Conservation (phyloP, 2,113 vertebrate species). For the Pantherophis guttatus region DNA sequence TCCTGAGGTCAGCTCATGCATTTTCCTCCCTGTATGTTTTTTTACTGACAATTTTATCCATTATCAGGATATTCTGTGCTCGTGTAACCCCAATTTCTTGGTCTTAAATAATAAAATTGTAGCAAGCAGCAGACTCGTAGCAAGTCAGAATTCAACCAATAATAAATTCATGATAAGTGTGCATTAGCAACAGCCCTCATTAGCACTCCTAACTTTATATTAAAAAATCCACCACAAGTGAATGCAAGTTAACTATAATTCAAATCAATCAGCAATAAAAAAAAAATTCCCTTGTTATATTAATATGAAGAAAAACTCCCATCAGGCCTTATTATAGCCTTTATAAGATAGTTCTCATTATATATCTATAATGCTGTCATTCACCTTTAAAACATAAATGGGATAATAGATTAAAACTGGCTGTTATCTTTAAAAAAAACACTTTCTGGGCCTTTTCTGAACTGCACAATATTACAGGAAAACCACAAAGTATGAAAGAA, state of each 20-base stretch:
- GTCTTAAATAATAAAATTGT: background rate
- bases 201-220: background rate
- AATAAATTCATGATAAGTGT: background rate
- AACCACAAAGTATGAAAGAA: background rate
- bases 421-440: background rate
- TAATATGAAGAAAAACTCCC: background rate
- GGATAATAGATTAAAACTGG: background rate
- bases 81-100: background rate
- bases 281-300: background rate
- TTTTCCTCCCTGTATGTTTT: background rate
- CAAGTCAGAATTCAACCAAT: background rate
- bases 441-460: too few species aligned
- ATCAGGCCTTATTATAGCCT: background rate
- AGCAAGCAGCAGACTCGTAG: background rate
- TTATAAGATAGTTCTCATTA: background rate
- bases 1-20: background rate
- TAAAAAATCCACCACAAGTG: background rate
- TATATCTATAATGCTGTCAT: background rate
- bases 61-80: background rate
- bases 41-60: background rate
- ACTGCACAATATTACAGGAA: background rate
- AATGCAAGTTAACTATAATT: background rate
- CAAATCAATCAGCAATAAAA: background rate
- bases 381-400: background rate
- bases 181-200: background rate